phyloP scores from a whole-genome alignment of 2,888 invertebrate species.

The Anoncus sp. region DNA sequence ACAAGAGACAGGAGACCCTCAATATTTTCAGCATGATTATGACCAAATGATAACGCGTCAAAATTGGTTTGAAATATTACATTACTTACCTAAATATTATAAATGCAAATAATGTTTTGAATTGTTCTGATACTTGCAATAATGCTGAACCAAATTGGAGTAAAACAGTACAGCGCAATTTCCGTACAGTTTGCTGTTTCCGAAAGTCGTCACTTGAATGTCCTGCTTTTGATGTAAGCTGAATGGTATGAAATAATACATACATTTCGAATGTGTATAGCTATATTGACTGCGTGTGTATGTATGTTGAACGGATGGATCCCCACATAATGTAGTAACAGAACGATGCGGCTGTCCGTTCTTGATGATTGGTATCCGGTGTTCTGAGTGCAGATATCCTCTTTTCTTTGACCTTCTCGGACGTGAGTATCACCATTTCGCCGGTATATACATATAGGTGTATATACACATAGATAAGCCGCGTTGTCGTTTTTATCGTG shows the following conservation, averaged over 20 bases:
- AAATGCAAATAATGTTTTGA: neutral
- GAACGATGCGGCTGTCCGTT: conserved; percentile 42
- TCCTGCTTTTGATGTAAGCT: too few species aligned
- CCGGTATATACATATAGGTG: neutral
- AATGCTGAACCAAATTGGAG: too few species aligned
- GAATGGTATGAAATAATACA: neutral
- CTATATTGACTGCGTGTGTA: neutral
- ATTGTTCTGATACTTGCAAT: too few species aligned
- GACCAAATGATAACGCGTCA: neutral
- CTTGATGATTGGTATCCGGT: conserved; percentile 65
- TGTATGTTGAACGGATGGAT: conserved; percentile 13
- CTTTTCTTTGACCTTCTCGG: conserved; percentile 40
- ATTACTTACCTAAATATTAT: neutral
- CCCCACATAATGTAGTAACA: conserved; percentile 15
- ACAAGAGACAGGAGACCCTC: too few species aligned
- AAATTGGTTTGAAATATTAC: neutral
- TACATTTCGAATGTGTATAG: neutral
- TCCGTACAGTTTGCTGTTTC: too few species aligned
- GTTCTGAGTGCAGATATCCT: conserved; percentile 38
- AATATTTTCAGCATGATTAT: too few species aligned
- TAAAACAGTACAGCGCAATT: too few species aligned
- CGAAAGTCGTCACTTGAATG: too few species aligned
- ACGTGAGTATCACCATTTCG: conserved; percentile 19
- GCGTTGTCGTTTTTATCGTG: conserved; percentile 40
- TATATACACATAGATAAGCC: conserved; percentile 7